phyloP scores from a whole-genome alignment of 2,113 vertebrate genomes.

The Ctenomys sociabilis region DNA sequence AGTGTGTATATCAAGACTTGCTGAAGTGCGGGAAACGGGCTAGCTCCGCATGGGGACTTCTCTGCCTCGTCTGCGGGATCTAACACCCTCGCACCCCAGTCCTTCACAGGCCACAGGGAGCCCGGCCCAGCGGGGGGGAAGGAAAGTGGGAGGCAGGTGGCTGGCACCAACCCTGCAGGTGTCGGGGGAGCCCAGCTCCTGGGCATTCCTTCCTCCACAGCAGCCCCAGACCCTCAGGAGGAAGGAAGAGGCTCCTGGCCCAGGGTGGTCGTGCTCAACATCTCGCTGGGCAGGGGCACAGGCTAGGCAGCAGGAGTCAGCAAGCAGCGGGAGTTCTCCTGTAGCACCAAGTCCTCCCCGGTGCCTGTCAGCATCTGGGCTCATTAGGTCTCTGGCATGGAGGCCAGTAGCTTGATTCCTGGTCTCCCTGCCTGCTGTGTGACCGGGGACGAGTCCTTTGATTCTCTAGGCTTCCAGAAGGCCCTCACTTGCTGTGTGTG shows the following conservation, averaged over 20 bases:
- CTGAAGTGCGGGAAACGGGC: fast-evolving
- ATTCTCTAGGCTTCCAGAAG: not conserved
- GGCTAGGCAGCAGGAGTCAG: not conserved
- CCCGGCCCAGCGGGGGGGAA: not conserved
- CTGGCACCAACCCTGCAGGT: not conserved
- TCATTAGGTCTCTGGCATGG: fast-evolving
- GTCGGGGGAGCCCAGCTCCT: not conserved
- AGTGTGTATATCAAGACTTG: no score
- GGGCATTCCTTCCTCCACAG: not conserved
- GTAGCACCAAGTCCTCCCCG: no score
- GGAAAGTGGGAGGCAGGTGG: not conserved
- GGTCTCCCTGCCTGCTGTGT: not conserved
- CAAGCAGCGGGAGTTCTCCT: not conserved
- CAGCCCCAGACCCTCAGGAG: not conserved
- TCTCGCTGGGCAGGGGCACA: not conserved
- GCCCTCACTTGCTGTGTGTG: fast-evolving
- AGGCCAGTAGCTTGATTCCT: not conserved
- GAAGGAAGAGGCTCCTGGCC: not conserved
- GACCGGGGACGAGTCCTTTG: not conserved
- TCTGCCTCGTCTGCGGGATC: fast-evolving
- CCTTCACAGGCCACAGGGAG: not conserved
- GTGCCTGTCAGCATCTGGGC: not conserved
- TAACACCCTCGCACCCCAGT: fast-evolving
- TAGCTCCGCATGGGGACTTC: fast-evolving
- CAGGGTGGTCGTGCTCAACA: not conserved